Base-by-base conservation (phyloP, 2,797 vertebrate species). In the Chiroxiphia lanceolata region DNA sequence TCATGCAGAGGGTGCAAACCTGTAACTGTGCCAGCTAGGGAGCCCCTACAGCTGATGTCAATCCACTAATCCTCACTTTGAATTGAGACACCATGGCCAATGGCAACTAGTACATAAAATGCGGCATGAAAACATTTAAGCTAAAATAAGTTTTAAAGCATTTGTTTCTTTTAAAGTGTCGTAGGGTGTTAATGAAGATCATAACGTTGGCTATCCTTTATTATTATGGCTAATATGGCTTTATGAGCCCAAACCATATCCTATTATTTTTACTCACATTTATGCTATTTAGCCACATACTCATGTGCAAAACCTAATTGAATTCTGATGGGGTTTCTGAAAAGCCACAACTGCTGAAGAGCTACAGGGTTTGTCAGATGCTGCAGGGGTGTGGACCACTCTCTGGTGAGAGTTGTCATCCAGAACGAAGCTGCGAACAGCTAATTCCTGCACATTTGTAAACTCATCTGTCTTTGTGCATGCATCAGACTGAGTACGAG, bases 321-420 rank as follows among this genome's bases (percentile, higher is more conserved):
- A 90, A 44, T 84, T 95, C 72, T 81, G 63, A 69, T 4, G 8
- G 26, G 53, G 25, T 87, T 94, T 94, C 84, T 89, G 57, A 93
- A 84, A 89, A 95, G 51, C 47, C 83, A 67, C 83, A 91, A 88
- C 81, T 83, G 77, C 80, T 57, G 54, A 91, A 88, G 76, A 88
- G 47, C 88, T 81, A 42, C 61, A 82, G 85, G 50, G 75, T 67
- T 78, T 86, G 83, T 95, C 76, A 87, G 80, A 86, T 74, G 63
- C 63, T 79, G 83, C 64, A 90, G 76, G 77, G 83, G 25, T 75
- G 70, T 56, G 65, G 80, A 79, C 50, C 71, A 45, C 31, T 67
- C 84, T 67, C 87, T 61, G 50, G 53, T 3, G 6, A 88, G 76
- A 54, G 10, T 18, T 90, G 59, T 78, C 51, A 47, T 60, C 63